Evolutionary conservation across 2,797 vertebrate genomes (phyloP), one percentile per base, ranked within the genome.

Genomic region (Pipistrellus pygmaeus): DNA sequence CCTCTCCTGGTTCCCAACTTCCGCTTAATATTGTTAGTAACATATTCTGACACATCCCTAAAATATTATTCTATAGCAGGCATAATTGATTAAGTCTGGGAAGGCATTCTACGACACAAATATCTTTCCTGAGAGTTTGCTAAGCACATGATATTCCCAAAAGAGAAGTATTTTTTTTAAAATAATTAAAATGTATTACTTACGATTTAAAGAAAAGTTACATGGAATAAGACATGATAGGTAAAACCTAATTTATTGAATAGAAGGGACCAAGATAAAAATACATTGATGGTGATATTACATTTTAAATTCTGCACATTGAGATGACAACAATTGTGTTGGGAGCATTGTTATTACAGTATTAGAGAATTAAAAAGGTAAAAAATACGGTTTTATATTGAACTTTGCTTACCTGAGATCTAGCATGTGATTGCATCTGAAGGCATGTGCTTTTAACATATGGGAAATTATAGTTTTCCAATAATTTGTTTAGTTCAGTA

Each of bases 401-500:
- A 90, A 64, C 12, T 38, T 71, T 27, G 90, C 12, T 88, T 66
- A 82, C 35, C 30, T 78, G 18, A 73, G 55, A 80, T 35, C 32
- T 73, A 23, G 2, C 60, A 18, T 73, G 17, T 82, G 17, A 32
- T 85, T 81, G 0, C n/a, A 71, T 23, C 80, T 9, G 25, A 73
- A 66, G 75, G 55, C 14, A 20, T 55, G 13, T 17, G 4, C 25
- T 30, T 76, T 80, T 75, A 53, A 80, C 88, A 89, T 51, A 32
- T 66, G 30, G 6, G 21, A 17, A 35, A 60, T 69, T 75, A 92
- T 32, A 72, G 14, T 73, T 85, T 85, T 66, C 35, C 69, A 77
- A 5, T 27, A 21, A 90, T 85, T 88, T 88, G 41, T 78, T 90
- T 64, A 84, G 46, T 90, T 90, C 41, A 81, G 35, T 14, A 73